Conservation (phyloP, 2,113 vertebrate genomes). For the Elaphurus davidianus region DNA sequence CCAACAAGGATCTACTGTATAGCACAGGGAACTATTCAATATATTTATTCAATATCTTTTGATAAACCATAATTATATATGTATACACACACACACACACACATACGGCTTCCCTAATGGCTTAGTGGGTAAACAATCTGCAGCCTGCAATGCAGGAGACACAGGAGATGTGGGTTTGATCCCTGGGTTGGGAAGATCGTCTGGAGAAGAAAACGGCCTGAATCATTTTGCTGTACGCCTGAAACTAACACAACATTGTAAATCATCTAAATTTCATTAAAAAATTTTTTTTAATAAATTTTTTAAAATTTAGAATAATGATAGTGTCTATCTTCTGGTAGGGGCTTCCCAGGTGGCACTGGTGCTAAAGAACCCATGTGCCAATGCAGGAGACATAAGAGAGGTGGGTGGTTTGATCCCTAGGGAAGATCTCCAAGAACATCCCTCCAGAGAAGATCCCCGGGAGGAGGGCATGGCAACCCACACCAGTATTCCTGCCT, state of each 20-base stretch:
- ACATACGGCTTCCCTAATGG: neutral
- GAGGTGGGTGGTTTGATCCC: neutral
- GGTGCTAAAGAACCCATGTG: neutral
- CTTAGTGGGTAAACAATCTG: neutral
- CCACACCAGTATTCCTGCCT: neutral
- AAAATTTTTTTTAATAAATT: neutral
- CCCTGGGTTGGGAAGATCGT: neutral
- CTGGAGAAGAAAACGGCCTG: neutral
- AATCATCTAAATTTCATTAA: neutral
- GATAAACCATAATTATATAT: neutral
- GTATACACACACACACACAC: neutral
- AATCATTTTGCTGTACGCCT: neutral
- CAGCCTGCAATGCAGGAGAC: neutral
- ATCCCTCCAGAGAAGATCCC: neutral
- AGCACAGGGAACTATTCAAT: neutral
- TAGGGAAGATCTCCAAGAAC: neutral
- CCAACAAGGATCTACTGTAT: neutral
- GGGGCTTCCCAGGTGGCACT: neutral
- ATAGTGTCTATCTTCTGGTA: neutral
- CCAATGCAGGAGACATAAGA: neutral
- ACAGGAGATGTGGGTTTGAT: neutral
- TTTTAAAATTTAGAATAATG: neutral
- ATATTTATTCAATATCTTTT: neutral
- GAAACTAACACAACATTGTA: neutral
- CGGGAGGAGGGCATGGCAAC: neutral